Conservation (phyloP, 92 coral and sea anemone species). For the Isaurus tuberculatus region DNA sequence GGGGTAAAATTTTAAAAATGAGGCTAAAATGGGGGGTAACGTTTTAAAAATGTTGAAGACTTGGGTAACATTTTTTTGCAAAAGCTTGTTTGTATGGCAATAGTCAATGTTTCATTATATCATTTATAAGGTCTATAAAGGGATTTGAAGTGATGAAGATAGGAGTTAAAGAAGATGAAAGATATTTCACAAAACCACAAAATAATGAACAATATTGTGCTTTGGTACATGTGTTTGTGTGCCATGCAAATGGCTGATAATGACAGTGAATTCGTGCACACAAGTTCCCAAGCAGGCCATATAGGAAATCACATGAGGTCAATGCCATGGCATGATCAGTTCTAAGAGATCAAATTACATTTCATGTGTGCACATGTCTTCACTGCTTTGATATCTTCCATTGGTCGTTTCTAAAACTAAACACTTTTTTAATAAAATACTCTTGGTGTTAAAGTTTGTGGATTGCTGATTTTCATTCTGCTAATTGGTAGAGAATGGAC, state of each 20-base stretch:
- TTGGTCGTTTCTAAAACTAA: constrained; percentile 36
- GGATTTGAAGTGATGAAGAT: too few species aligned
- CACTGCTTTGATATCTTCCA: constrained; percentile 25
- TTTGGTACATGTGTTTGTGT: constrained; percentile 7
- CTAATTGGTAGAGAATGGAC: constrained; percentile 25
- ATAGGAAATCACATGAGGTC: constrained; percentile 17
- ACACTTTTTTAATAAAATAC: constrained; percentile 27
- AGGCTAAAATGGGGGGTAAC: too few species aligned
- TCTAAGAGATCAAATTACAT: constrained; percentile 33
- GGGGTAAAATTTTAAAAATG: too few species aligned
- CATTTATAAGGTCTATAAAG: too few species aligned
- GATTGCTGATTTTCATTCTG: constrained; percentile 35
- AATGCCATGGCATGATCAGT: constrained; percentile 4
- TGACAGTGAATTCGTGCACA: constrained; percentile 9
- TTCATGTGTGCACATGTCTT: constrained; percentile 32
- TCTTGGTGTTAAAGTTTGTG: constrained; percentile 27
- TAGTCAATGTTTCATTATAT: too few species aligned
- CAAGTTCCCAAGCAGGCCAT: constrained; percentile 15
- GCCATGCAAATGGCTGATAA: constrained; percentile 1
- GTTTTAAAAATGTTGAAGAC: too few species aligned
- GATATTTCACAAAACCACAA: constrained; percentile 13
- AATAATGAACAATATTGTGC: neutral
- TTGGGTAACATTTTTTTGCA: too few species aligned
- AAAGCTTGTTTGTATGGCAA: too few species aligned
- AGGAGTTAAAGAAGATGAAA: constrained; percentile 14